Conservation (phyloP, 2,797 vertebrate species). For the Tenualosa ilisha region DNA sequence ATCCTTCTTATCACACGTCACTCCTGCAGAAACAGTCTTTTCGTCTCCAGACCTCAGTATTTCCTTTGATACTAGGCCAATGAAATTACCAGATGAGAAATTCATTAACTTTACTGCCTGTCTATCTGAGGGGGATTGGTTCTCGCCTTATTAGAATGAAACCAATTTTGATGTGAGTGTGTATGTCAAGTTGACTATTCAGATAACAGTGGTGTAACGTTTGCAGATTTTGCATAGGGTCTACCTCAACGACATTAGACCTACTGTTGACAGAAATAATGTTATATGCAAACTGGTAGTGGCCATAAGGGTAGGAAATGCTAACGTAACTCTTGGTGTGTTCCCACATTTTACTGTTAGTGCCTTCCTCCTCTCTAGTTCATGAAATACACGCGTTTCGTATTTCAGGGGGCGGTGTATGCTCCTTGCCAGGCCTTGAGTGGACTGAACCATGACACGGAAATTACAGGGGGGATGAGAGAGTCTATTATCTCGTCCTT, state of each 20-base stretch:
- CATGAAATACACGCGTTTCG: neutral
- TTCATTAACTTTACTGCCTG: no score
- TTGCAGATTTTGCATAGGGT: neutral
- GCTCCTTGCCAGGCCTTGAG: conserved; percentile 3
- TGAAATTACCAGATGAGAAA: neutral
- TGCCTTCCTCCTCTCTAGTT: neutral
- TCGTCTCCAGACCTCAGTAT: neutral
- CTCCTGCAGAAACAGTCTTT: neutral
- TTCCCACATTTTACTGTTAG: neutral
- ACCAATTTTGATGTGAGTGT: no score
- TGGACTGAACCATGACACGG: conserved; percentile 17
- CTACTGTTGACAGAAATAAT: neutral
- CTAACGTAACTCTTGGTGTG: neutral
- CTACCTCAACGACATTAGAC: neutral
- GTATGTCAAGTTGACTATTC: no score
- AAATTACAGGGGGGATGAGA: conserved; percentile 1
- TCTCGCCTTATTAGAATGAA: no score
- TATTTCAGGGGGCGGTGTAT: conserved; percentile 8
- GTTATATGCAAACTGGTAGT: neutral
- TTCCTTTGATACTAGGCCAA: neutral
- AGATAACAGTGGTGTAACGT: neutral
- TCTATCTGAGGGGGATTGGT: no score
- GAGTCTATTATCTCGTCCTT: neutral
- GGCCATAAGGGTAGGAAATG: neutral
- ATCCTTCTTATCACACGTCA: neutral